Conservation (phyloP, 2,797 vertebrate species). For the Epinephelus coioides region DNA sequence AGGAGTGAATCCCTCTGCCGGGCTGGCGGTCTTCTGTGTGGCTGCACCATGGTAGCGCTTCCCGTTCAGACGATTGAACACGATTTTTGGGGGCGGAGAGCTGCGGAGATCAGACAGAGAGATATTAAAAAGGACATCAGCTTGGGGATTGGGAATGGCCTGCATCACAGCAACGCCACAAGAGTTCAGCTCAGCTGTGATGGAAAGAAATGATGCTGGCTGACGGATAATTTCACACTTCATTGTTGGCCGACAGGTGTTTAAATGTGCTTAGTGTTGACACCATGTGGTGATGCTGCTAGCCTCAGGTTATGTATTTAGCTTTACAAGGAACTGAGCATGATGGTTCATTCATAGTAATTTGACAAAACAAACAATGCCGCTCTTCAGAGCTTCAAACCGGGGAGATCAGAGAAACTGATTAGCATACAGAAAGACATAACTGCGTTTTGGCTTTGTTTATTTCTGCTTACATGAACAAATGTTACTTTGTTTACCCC, state of each 20-base stretch:
- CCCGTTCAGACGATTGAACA: slow-evolving; percentile 95
- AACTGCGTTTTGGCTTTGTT: neutral
- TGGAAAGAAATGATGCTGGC: neutral
- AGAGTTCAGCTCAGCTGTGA: neutral
- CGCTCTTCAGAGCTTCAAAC: neutral
- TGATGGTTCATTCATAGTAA: no score
- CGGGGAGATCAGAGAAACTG: neutral
- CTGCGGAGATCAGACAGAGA: slow-evolving; percentile 42
- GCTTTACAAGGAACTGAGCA: neutral
- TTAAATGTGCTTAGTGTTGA: neutral
- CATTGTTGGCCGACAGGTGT: neutral
- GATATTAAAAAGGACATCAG: neutral
- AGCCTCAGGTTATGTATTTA: neutral
- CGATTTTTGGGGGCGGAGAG: slow-evolving; percentile 90
- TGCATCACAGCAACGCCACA: neutral
- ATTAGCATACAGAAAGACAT: neutral
- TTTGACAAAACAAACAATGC: neutral
- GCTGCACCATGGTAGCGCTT: slow-evolving; percentile 87
- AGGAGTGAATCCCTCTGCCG: slow-evolving; percentile 90
- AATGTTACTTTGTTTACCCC: neutral
- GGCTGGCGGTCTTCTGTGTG: slow-evolving; percentile 75
- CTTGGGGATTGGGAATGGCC: neutral
- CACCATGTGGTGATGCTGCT: neutral
- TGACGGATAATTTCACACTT: neutral
- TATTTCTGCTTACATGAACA: neutral